Percentiles rank a stretch among this genome's conserved stretches.
Evolutionary conservation across 1,140 invertebrate species (phyloP).

Genomic region (Penaeus vannamei): DNA sequence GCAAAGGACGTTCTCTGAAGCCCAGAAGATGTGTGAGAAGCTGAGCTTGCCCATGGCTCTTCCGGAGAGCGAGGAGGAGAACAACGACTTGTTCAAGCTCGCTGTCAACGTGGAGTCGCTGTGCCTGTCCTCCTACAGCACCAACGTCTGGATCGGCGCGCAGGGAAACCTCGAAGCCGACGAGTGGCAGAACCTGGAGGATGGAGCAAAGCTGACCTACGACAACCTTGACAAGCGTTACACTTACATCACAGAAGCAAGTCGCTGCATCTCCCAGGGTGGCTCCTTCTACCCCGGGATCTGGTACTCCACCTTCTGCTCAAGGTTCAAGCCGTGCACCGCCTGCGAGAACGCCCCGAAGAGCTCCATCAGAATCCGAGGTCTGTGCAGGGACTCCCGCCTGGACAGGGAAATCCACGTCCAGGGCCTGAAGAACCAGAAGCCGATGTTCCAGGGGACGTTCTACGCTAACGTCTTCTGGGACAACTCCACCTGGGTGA

Average conservation of each 20-base stretch:
- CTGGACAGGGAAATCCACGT: slow-evolving; percentile 44
- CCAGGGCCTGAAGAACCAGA: neutral
- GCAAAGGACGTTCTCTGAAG: slow-evolving; percentile 29
- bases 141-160: slow-evolving; percentile 37
- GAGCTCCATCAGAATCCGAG: slow-evolving; percentile 38
- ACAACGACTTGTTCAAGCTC: slow-evolving; percentile 35
- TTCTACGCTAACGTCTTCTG: slow-evolving; percentile 41
- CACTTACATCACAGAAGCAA: neutral
- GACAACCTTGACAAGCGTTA: slow-evolving; percentile 29
- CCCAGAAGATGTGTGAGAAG: slow-evolving; percentile 30
- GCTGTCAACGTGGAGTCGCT: neutral
- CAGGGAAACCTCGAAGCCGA: neutral
- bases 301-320: slow-evolving; percentile 41
- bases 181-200: slow-evolving; percentile 9
- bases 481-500: slow-evolving; percentile 25
- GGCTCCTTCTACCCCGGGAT: slow-evolving; percentile 32
- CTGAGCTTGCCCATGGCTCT: slow-evolving; percentile 11
- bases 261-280: slow-evolving; percentile 39
- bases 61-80: slow-evolving; percentile 42
- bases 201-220: neutral
- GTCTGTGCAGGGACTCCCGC: slow-evolving; percentile 52
- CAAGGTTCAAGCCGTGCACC: slow-evolving; percentile 10
- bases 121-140: slow-evolving; percentile 35
- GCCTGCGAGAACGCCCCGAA: slow-evolving; percentile 26
- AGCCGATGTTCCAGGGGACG: slow-evolving; percentile 12